Conservation (phyloP, 2,113 vertebrate genomes). For the Crotalus viridis region DNA sequence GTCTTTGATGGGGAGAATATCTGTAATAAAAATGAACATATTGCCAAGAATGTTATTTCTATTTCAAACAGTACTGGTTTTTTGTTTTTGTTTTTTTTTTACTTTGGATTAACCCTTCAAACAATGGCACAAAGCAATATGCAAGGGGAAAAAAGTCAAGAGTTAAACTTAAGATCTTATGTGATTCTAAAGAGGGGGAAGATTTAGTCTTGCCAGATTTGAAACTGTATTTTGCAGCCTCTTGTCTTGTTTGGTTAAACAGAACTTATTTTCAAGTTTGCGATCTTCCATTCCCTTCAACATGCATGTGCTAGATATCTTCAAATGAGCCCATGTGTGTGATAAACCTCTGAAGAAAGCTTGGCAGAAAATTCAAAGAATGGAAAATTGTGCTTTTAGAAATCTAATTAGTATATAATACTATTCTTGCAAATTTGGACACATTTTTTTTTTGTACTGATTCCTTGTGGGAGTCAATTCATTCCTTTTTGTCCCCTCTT, state of each 20-base stretch:
- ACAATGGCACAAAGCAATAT: background rate
- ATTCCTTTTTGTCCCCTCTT: background rate
- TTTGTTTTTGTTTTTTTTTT: background rate
- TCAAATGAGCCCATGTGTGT: background rate
- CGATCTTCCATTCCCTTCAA: background rate
- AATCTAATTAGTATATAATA: background rate
- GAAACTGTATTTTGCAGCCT: background rate
- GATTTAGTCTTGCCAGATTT: background rate
- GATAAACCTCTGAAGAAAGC: background rate
- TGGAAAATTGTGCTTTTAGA: background rate
- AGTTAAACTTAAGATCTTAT: background rate
- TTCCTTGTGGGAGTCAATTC: background rate
- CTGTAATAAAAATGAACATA: background rate
- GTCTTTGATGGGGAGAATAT: background rate
- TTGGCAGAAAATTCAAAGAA: slow-evolving; percentile 1
- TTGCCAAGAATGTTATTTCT: background rate
- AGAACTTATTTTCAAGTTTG: background rate
- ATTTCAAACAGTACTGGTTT: background rate
- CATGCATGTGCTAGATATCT: background rate
- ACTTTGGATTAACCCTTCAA: background rate
- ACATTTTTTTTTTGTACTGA: background rate
- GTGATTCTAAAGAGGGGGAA: background rate
- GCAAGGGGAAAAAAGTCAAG: background rate
- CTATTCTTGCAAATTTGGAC: background rate
- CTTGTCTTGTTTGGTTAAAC: background rate